Evolutionary conservation across 1,140 invertebrate species (phyloP), one percentile per base, ranked within the genome.

Genomic region (Calephelis virginiensis): DNA sequence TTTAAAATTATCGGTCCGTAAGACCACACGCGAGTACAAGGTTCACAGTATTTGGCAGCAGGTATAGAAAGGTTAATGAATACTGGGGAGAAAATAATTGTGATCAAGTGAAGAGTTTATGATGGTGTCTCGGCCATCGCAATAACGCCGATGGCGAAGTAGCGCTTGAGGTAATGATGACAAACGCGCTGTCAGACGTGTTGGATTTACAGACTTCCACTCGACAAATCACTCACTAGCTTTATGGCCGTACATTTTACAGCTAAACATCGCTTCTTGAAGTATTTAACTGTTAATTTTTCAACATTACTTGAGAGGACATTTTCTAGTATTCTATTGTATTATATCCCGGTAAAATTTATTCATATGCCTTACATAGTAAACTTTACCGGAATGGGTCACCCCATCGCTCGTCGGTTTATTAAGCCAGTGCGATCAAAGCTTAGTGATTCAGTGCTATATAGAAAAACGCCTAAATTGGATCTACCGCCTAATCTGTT

Each of bases 1-100:
- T 28, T 28, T 28, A 28, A 75, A 71, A 80, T 87, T 81, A 78
- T 72, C 73, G 70, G 75, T 68, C 17, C 28, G 28, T 28, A 28
- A 28, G 28, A 61, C 60, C 37, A 12, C 60, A 13, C 40, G 60
- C n/a, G 60, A 12, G 40, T 38, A 2, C 60, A 61, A 38, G 14
- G 40, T 12, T 38, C 9, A 8, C 10, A 60, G 28, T 38, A 60
- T 38, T 38, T 28, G 12, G 17, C 7, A 7, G 17, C 7, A 12
- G 6, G 9, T 12, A 8, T 5, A 12, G 9, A 10, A 60, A 37
- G n/a, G 14, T 38, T 66, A 64, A 50, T 45, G 12, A 65, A 63
- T 59, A 60, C 56, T 60, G 64, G 65, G 63, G 66, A 64, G 60
- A 63, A 47, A 53, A 63, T 63, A 49, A 38, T 12, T 63, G 48